Base-by-base conservation (phyloP, 2,888 invertebrate genomes). In the Conus canariensis region DNA sequence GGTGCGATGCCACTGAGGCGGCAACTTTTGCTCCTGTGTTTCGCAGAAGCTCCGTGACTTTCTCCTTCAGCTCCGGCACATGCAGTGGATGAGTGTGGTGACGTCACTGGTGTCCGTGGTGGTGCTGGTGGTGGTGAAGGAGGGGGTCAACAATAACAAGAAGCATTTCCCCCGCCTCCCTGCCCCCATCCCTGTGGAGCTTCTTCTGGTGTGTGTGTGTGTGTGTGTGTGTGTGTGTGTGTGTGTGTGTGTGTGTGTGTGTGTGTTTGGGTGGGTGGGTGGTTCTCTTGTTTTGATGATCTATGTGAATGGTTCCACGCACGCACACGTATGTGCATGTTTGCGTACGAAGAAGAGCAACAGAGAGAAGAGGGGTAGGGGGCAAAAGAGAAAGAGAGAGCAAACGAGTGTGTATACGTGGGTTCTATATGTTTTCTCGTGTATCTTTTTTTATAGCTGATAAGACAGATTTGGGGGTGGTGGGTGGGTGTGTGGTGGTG, bases 71-170 rank as follows among this genome's bases (percentile, higher is more conserved):
- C 95, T 98, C 91, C 93, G 96, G 8, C 93, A 97, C 45, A 96
- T 97, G 9, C 98, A 98, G 96, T 95, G 97, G 93, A 97, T 97
- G 0, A 97, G 98, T 0, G 96, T 98, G 67, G 96, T 97, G 59
- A 97, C 98, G 83, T 98, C 98, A 0, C 93, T 97, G n/a, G 96
- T 97, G 83, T 97, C 98, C 1, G 97, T 98, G 87, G 93, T 97
- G 60, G 94, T 97, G 87, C 97, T 98, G 70, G 96, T 97, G 0
- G 93, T 98, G 64, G 95, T 95, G 85, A 97, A 96, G 93, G 95
- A 96, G 91, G 94, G 94, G 58, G 93, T 97, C 85, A 96, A 96
- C 88, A 92, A 93, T 83, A 93, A 93, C 91, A 93, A 92, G 56
- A 91, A 88, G 14, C 89, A 74, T n/a, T 92, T 92, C 90, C 87